Evolutionary conservation across 2,888 invertebrate species (phyloP).

Genomic region (Anorthoa munda): DNA sequence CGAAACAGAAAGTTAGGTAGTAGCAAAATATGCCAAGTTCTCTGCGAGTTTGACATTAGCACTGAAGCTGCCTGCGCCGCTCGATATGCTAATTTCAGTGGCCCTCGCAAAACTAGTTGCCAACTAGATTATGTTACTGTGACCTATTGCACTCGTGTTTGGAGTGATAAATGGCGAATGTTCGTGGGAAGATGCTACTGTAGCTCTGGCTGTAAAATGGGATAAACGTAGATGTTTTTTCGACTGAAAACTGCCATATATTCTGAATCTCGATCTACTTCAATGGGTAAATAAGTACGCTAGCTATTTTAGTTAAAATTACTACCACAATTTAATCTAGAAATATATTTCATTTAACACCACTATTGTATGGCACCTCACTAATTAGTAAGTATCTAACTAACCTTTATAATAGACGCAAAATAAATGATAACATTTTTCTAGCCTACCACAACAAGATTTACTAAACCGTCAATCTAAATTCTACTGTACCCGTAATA

Average conservation of each 20-base stretch:
- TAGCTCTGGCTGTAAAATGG: slow-evolving; percentile 14
- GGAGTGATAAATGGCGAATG: slow-evolving; percentile 28
- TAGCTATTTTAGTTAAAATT: neutral
- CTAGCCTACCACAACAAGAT: neutral
- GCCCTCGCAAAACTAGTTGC: slow-evolving; percentile 28
- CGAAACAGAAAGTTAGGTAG: slow-evolving; percentile 32
- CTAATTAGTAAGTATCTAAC: neutral
- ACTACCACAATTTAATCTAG: neutral
- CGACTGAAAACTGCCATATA: neutral
- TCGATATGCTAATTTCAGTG: slow-evolving; percentile 63
- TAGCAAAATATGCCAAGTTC: slow-evolving; percentile 37
- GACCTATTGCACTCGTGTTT: slow-evolving; percentile 45
- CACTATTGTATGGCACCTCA: too few relatives aligned
- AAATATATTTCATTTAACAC: neutral
- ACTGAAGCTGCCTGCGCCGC: slow-evolving; percentile 41
- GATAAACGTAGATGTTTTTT: neutral
- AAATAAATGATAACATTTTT: neutral
- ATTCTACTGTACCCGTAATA: neutral
- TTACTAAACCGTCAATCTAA: neutral
- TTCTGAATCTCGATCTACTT: neutral
- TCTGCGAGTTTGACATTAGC: slow-evolving; percentile 55
- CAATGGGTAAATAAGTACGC: neutral
- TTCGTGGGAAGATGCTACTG: slow-evolving; percentile 4
- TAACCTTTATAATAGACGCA: neutral
- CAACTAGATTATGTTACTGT: slow-evolving; percentile 52